A percentile compares a stretch with the other conserved stretches of the same genome.
Evolutionary conservation across 2,888 invertebrate species (phyloP).

Genomic region (Drosophila kuntzei): DNA sequence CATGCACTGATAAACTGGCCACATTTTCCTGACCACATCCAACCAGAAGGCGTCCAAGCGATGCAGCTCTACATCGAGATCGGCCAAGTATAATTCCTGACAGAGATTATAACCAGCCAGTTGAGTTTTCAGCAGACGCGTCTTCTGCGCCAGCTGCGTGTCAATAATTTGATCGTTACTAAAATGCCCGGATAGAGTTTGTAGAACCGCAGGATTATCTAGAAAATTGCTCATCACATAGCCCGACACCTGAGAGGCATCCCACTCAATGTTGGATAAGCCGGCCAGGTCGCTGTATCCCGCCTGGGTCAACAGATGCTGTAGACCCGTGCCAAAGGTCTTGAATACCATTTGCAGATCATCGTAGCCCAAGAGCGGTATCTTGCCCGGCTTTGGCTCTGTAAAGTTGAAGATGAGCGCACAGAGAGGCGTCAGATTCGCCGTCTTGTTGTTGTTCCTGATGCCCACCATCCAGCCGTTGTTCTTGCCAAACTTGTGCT

Average conservation of each 20-base stretch:
- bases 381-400: constrained; percentile 88
- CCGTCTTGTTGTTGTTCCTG: constrained; percentile 89
- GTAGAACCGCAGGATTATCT: constrained; percentile 88
- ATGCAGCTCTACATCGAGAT: constrained; percentile 93
- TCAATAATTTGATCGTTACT: constrained; percentile 90
- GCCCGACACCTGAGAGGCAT: constrained; percentile 93
- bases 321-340: constrained; percentile 94
- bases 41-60: constrained; percentile 92
- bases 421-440: constrained; percentile 90
- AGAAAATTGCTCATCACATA: constrained; percentile 94
- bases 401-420: constrained; percentile 93
- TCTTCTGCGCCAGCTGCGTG: constrained; percentile 88
- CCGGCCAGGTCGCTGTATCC: constrained; percentile 95
- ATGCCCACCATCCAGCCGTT: constrained; percentile 93
- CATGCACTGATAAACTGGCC: constrained; percentile 92
- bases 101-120: constrained; percentile 93
- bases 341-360: constrained; percentile 92
- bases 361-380: constrained; percentile 90
- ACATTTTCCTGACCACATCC: constrained; percentile 90
- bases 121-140: constrained; percentile 89
- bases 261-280: constrained; percentile 96
- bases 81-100: constrained; percentile 92
- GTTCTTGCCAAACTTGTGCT: constrained; percentile 88
- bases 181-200: constrained; percentile 90
- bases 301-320: constrained; percentile 93